phyloP scores from a whole-genome alignment of 2,888 invertebrate genomes.

The Gastrophysa polygoni region DNA sequence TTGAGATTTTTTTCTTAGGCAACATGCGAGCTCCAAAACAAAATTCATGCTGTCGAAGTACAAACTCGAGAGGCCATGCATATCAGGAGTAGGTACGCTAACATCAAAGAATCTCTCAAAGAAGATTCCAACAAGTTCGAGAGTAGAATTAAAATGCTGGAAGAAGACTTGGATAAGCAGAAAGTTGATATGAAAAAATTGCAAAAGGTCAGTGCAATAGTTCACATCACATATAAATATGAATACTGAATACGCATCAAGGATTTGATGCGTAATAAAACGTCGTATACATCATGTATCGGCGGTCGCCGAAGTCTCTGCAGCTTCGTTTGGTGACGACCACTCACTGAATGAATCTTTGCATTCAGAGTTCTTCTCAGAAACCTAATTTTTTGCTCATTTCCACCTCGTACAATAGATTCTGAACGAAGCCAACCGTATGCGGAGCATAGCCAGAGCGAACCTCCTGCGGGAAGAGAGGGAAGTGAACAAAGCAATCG shows the following conservation, averaged over 20 bases:
- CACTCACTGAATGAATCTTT: no score
- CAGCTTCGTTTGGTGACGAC: no score
- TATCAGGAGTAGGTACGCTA: slow-evolving; percentile 76
- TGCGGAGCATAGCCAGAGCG: slow-evolving; percentile 72
- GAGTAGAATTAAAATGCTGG: slow-evolving; percentile 71
- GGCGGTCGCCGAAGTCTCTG: no score
- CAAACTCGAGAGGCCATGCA: slow-evolving; percentile 84
- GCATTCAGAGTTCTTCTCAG: no score
- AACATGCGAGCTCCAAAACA: slow-evolving; percentile 76
- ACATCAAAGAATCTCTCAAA: slow-evolving; percentile 71
- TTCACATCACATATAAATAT: neutral
- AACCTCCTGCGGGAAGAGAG: slow-evolving; percentile 74
- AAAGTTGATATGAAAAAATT: slow-evolving; percentile 76
- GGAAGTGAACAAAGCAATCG: slow-evolving; percentile 70
- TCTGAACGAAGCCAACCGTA: slow-evolving; percentile 74
- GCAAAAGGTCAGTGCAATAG: slow-evolving; percentile 59
- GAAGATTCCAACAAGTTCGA: slow-evolving; percentile 77
- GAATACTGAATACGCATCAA: no score
- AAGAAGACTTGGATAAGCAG: slow-evolving; percentile 71
- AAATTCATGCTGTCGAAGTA: slow-evolving; percentile 79
- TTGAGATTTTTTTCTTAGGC: slow-evolving; percentile 60
- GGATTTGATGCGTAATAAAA: no score
- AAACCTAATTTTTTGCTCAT: no score
- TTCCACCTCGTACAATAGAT: no score
- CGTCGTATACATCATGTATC: no score